phyloP scores from a whole-genome alignment of 2,113 vertebrate species.

The Speoplatyrhinus poulsoni region DNA sequence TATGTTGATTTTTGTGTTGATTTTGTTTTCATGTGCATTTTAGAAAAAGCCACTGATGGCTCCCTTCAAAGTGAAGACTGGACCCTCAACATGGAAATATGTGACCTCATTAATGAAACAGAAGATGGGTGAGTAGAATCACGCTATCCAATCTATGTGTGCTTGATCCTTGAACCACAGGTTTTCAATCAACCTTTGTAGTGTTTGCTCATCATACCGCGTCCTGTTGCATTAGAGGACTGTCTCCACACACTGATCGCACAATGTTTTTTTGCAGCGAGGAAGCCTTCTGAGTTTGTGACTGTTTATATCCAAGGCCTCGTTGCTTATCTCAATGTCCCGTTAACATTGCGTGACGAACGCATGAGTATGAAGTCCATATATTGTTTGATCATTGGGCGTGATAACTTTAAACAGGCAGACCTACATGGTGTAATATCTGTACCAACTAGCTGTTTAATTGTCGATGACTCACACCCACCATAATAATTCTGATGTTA shows the following conservation, averaged over 20 bases:
- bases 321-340: conserved; percentile 43
- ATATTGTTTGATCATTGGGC: conserved; percentile 49
- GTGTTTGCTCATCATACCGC: conserved; percentile 15
- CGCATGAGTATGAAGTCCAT: conserved; percentile 49
- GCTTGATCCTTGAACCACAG: background rate
- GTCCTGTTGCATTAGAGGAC: background rate
- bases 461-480: conserved; percentile 3
- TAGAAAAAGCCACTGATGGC: conserved; percentile 97
- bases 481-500: background rate
- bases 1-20: background rate
- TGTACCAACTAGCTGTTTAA: background rate
- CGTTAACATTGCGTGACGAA: conserved; percentile 47
- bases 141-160: background rate
- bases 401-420: background rate
- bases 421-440: background rate
- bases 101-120: conserved; percentile 98
- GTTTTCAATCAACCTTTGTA: background rate
- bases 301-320: conserved; percentile 30
- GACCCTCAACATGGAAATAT: conserved; percentile 99
- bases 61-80: conserved; percentile 96
- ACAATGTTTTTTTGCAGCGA: background rate
- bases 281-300: conserved; percentile 5
- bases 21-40: conserved; percentile 29
- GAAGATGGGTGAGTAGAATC: conserved; percentile 89
- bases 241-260: conserved; percentile 4